Percentiles rank a stretch among this genome's conserved stretches.
These are phyloP conservation scores for Brienomyrus brachyistius DNA, from an alignment of 2,113 vertebrate species.

Conservation along the genomic window DNA sequence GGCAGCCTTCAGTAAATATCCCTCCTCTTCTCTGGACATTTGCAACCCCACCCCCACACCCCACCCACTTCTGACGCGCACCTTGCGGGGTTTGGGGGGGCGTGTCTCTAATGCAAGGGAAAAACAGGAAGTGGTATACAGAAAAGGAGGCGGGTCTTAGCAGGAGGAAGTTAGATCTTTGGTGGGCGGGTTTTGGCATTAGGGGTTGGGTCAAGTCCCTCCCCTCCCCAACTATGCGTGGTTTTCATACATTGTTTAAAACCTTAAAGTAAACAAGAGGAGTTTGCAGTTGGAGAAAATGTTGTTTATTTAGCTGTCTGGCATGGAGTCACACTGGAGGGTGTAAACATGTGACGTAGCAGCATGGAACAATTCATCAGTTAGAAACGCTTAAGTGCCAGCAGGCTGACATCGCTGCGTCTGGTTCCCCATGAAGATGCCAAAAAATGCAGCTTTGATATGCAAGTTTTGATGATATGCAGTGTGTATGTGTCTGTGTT, in stretches of 20 bases:
- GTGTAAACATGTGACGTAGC: not conserved
- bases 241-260: not conserved
- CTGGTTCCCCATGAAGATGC: not conserved
- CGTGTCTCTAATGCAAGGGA: not conserved
- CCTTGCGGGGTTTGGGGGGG: not conserved
- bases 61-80: slow-evolving; percentile 6
- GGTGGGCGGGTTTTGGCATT: not conserved
- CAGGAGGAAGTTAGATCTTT: not conserved
- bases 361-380: not conserved
- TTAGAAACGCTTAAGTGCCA: not conserved
- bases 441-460: not conserved
- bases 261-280: not conserved
- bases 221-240: not conserved
- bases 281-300: not conserved
- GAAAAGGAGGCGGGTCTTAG: not conserved
- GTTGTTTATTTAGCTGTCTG: not conserved
- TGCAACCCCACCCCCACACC: not conserved
- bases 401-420: not conserved
- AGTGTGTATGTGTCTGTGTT: not conserved
- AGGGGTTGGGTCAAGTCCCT: not conserved
- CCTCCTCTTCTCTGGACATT: slow-evolving; percentile 33
- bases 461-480: not conserved
- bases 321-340: not conserved
- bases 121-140: not conserved
- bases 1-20: slow-evolving; percentile 81